Percentiles rank a stretch among this genome's conserved stretches.
Evolutionary conservation across 2,888 invertebrate genomes (phyloP).

Genomic region (Hermaeophaga mercurialis): DNA sequence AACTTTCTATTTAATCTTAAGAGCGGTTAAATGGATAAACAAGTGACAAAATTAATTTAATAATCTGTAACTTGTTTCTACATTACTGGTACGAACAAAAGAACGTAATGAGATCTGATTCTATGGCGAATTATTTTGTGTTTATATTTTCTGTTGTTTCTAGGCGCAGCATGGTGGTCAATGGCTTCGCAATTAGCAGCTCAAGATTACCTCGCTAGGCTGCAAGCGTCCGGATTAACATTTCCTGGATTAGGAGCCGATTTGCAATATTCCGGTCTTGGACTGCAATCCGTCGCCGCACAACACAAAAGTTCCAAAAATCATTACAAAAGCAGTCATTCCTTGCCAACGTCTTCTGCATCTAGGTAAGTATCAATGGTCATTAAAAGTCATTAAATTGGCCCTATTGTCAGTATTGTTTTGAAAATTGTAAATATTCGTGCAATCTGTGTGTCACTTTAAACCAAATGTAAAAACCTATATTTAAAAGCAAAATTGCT

Average conservation of each 20-base stretch:
- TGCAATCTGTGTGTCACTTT: not conserved
- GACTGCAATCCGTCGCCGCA: constrained; percentile 56
- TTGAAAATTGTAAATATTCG: too few relatives aligned
- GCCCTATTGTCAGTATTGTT: too few relatives aligned
- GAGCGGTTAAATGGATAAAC: too few relatives aligned
- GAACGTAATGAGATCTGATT: too few relatives aligned
- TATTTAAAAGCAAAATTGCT: too few relatives aligned
- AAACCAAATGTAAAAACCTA: too few relatives aligned
- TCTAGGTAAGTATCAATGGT: constrained; percentile 25
- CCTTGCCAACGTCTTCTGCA: constrained; percentile 34
- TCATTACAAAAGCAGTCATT: constrained; percentile 31
- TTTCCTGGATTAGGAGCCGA: constrained; percentile 67
- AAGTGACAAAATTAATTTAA: too few relatives aligned
- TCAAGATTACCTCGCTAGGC: constrained; percentile 83
- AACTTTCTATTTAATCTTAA: too few relatives aligned
- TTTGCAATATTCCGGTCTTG: constrained; percentile 65
- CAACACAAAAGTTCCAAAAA: constrained; percentile 53
- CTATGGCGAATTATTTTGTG: not conserved
- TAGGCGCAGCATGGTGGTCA: constrained; percentile 89
- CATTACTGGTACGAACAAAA: too few relatives aligned
- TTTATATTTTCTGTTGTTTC: constrained; percentile 2
- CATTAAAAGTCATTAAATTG: too few relatives aligned
- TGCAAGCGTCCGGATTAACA: constrained; percentile 79
- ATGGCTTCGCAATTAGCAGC: constrained; percentile 89
- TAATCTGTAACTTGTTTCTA: too few relatives aligned